Percentiles rank a stretch among this genome's conserved stretches.
These are phyloP conservation scores for Otocyon megalotis DNA, from an alignment of 2,113 vertebrate species.

Conservation along the genomic window DNA sequence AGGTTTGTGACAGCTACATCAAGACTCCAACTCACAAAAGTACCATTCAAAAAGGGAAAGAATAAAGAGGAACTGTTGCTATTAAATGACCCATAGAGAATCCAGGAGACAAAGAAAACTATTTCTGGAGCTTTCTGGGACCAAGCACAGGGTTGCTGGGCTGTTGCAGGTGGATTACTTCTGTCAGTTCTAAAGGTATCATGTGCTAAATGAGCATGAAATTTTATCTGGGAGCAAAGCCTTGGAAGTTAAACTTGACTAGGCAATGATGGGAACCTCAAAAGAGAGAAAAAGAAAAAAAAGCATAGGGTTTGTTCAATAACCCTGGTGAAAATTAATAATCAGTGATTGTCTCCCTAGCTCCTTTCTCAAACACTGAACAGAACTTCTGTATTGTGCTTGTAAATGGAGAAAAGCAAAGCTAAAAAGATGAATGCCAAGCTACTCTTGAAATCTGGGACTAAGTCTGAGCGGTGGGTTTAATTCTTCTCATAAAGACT, in stretches of 20 bases:
- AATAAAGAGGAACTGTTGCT: conserved; percentile 67
- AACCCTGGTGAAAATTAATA: conserved; percentile 52
- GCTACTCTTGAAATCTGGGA: background rate
- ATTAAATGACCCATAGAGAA: conserved; percentile 76
- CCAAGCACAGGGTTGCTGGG: background rate
- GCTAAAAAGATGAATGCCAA: background rate
- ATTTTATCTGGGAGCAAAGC: background rate
- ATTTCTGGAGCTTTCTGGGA: conserved; percentile 71
- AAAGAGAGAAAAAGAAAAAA: background rate
- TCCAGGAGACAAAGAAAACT: conserved; percentile 71
- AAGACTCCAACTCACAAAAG: conserved; percentile 77
- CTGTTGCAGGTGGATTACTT: conserved; percentile 59
- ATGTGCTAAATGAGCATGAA: conserved; percentile 61
- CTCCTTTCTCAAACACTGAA: background rate
- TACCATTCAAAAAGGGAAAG: conserved; percentile 65
- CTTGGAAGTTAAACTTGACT: conserved; percentile 35
- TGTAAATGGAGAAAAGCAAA: background rate
- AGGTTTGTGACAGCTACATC: conserved; percentile 77
- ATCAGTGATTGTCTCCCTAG: background rate
- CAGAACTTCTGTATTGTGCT: background rate
- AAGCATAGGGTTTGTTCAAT: background rate
- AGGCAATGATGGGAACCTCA: conserved; percentile 29
- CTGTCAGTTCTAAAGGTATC: conserved; percentile 47
- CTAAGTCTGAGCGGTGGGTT: background rate
- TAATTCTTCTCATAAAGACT: conserved; percentile 18